These are phyloP conservation scores for Tribolium freemani DNA, from an alignment of 2,888 invertebrate genomes.

Conservation along the genomic window DNA sequence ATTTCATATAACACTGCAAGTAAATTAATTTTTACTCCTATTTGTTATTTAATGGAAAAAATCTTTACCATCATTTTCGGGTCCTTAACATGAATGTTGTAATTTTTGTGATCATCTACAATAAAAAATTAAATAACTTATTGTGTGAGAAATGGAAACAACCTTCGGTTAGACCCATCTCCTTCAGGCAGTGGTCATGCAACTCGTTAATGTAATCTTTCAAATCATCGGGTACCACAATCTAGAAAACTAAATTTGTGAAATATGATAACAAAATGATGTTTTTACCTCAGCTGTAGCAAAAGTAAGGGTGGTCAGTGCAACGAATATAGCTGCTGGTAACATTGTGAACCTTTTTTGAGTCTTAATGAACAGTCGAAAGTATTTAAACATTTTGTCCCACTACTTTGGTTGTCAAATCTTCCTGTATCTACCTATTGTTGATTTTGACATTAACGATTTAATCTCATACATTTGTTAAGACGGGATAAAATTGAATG, in stretches of 20 bases:
- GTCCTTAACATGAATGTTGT: slow-evolving; percentile 53
- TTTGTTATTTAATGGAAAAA: not conserved
- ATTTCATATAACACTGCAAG: slow-evolving; percentile 63
- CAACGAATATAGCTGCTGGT: not conserved
- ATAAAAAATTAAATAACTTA: slow-evolving; percentile 5
- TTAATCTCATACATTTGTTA: not conserved
- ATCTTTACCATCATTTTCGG: slow-evolving; percentile 53
- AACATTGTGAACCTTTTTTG: not conserved
- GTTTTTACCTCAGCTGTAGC: not conserved
- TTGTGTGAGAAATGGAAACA: not conserved
- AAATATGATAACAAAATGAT: no score
- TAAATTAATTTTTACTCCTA: not conserved
- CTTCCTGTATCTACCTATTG: not conserved
- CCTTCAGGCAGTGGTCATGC: slow-evolving; percentile 52
- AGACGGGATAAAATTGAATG: not conserved
- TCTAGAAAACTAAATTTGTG: not conserved
- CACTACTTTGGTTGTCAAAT: not conserved
- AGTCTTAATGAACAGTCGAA: not conserved
- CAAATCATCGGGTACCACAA: slow-evolving; percentile 46
- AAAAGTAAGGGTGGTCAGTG: not conserved
- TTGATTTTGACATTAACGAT: not conserved
- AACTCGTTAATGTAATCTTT: slow-evolving; percentile 55
- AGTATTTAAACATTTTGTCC: not conserved
- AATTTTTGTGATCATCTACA: slow-evolving; percentile 53
- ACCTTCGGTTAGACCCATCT: slow-evolving; percentile 54